Evolutionary conservation across 2,888 invertebrate genomes (phyloP).

Genomic region (Zele albiditarsus): DNA sequence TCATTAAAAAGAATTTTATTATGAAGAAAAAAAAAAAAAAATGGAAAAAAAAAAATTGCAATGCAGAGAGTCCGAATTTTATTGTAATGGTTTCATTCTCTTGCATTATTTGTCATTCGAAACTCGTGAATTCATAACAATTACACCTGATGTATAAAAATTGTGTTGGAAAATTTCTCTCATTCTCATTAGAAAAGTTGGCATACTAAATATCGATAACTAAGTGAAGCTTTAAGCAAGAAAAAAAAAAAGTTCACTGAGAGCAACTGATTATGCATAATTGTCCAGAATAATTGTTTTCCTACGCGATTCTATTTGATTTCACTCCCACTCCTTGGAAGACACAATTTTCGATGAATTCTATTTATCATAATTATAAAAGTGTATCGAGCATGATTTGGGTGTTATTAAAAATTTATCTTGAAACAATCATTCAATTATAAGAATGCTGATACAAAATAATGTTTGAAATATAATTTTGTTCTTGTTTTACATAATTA

Average conservation of each 20-base stretch:
- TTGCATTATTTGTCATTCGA: background rate
- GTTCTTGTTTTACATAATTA: background rate
- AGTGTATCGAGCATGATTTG: background rate
- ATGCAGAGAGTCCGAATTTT: conserved; percentile 6
- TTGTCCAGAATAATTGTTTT: background rate
- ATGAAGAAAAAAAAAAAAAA: background rate
- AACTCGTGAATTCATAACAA: background rate
- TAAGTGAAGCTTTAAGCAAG: conserved; percentile 4
- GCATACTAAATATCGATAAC: background rate
- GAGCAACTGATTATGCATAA: background rate
- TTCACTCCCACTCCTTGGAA: background rate
- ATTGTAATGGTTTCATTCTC: background rate
- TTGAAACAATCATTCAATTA: background rate
- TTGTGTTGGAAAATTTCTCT: background rate
- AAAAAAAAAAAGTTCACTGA: background rate
- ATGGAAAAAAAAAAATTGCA: conserved; percentile 7
- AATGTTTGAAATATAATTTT: background rate
- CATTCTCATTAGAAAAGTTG: background rate
- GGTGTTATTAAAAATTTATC: background rate
- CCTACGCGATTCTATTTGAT: background rate
- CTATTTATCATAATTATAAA: background rate
- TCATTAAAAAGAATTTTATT: background rate
- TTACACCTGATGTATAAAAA: background rate
- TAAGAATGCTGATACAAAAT: background rate
- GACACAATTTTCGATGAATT: background rate